phyloP scores from a whole-genome alignment of 2,888 invertebrate genomes.

The Pteria penguin region DNA sequence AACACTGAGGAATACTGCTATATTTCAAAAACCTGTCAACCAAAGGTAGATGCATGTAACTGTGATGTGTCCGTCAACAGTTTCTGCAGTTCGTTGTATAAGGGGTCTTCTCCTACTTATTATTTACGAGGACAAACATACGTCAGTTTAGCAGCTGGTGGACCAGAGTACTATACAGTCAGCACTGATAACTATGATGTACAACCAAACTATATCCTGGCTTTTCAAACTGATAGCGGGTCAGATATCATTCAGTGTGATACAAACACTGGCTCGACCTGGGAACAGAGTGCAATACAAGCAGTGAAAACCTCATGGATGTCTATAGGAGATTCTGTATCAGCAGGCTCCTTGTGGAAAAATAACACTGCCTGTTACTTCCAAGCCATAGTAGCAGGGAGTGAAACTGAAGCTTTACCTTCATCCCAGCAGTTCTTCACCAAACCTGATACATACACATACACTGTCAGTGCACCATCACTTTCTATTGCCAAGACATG shows the following conservation, averaged over 20 bases:
- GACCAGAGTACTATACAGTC: conserved; percentile 37
- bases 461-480: conserved; percentile 38
- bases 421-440: conserved; percentile 46
- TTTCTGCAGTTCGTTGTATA: conserved; percentile 14
- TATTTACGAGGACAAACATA: conserved; percentile 43
- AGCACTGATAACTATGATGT: conserved; percentile 43
- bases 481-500: conserved; percentile 35
- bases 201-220: conserved; percentile 59
- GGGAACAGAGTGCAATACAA: conserved; percentile 47
- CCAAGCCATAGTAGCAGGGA: conserved; percentile 54
- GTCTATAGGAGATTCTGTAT: conserved; percentile 24
- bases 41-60: conserved; percentile 56
- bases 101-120: conserved; percentile 46
- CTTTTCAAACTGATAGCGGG: conserved; percentile 49
- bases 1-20: conserved; percentile 53
- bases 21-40: conserved; percentile 53
- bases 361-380: conserved; percentile 51
- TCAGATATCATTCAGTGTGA: conserved; percentile 54
- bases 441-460: conserved; percentile 48
- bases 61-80: conserved; percentile 48
- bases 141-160: conserved; percentile 40
- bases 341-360: conserved; percentile 17
- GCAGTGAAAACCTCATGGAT: conserved; percentile 35
- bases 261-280: conserved; percentile 20
- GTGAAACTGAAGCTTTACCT: conserved; percentile 37